Evolutionary conservation across 2,113 vertebrate genomes (phyloP), one percentile per base, ranked within the genome.

Genomic region (Camelus bactrianus): DNA sequence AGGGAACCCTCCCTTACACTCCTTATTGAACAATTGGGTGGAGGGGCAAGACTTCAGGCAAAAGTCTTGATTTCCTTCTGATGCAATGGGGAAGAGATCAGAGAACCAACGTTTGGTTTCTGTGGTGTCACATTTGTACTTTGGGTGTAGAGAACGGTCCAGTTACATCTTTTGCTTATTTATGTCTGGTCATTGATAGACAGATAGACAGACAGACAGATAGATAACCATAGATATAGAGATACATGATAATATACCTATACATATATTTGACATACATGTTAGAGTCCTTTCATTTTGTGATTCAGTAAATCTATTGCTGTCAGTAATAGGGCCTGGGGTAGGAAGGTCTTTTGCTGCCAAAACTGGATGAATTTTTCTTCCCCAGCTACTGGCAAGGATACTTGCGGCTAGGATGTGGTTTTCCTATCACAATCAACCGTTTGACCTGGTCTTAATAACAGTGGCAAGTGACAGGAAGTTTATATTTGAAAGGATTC

Each of bases 401-500:
- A 42, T 50, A 52, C 72, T 62, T 79, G 15, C 69, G 13, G 9
- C 52, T 30, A 93, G 42, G 32, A 93, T 22, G 26, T 50, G 13
- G 22, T 1, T 76, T 87, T 94, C 14, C 6, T 58, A 30, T 62
- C 42, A 73, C 4, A 92, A 28, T 85, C 46, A 92, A 42, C 65
- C 58, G 1, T 14, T 93, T 94, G 16, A 8, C 26, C 28, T 95
- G 52, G 35, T 69, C 20, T 90, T 94, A 93, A 54, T 80, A 80
- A 75, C 17, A 65, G 24, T 58, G 30, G 26, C 13, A 85, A 81
- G 50, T 62, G 48, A 69, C 52, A 95, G 32, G 52, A 7, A 95
- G 20, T 76, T 77, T 86, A 30, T 79, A 93, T 73, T 94, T 82
- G n/a, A 76, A 87, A 84, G 13, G 35, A 62, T 62, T 88, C 60